A percentile compares a stretch with the other conserved stretches of the same genome.
phyloP scores from a whole-genome alignment of 2,797 vertebrate species.

The Epinephelus malabaricus region DNA sequence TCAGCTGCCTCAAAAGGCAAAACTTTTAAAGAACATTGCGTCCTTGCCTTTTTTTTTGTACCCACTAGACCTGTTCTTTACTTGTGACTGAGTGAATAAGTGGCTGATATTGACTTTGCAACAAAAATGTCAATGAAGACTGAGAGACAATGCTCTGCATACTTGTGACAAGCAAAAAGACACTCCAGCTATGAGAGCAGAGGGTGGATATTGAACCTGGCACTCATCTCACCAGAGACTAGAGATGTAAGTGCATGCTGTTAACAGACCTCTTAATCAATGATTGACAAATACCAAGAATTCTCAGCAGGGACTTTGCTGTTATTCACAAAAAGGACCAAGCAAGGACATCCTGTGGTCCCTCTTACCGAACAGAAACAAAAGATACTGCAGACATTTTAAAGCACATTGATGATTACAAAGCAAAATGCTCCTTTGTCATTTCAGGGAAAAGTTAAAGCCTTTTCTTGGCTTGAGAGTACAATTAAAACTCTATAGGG shows the following conservation, averaged over 20 bases:
- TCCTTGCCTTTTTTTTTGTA: conserved; percentile 48
- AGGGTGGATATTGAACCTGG: conserved; percentile 74
- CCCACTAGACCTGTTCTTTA: conserved; percentile 36
- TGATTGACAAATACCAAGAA: conserved; percentile 63
- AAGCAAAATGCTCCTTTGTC: conserved; percentile 30
- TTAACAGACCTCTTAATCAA: conserved; percentile 78
- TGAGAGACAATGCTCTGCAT: conserved; percentile 70
- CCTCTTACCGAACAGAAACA: conserved; percentile 42
- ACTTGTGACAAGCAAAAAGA: conserved; percentile 61
- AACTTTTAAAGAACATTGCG: conserved; percentile 54
- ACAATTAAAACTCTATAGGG: conserved; percentile 24
- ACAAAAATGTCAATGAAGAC: conserved; percentile 71
- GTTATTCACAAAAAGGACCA: conserved; percentile 43
- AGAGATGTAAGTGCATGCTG: conserved; percentile 67
- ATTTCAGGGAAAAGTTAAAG: conserved; percentile 26
- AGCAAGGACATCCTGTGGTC: conserved; percentile 31
- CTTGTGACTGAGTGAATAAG: conserved; percentile 70
- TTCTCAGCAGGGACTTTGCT: conserved; percentile 53
- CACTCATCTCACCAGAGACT: conserved; percentile 57
- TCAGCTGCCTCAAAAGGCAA: conserved; percentile 31
- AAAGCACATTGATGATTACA: conserved; percentile 36
- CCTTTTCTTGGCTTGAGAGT: conserved; percentile 16
- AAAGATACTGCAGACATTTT: conserved; percentile 36
- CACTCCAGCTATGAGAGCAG: conserved; percentile 46
- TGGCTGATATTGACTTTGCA: conserved; percentile 79